A percentile compares a stretch with the other conserved stretches of the same genome.
phyloP scores from a whole-genome alignment of 2,113 vertebrate genomes.

The Hoplias malabaricus region DNA sequence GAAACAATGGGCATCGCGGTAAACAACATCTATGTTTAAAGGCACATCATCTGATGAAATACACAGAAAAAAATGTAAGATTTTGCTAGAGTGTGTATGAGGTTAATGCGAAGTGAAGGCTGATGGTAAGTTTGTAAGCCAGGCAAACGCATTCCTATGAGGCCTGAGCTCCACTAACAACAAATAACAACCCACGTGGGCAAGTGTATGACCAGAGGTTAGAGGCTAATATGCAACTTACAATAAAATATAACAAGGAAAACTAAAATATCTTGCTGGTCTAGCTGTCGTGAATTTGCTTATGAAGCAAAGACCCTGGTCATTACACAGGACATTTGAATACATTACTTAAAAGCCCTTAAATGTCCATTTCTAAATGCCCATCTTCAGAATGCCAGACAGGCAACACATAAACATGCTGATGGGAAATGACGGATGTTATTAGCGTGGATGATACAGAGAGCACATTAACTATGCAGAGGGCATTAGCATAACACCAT shows the following conservation, averaged over 20 bases:
- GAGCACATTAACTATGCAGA: slow-evolving; percentile 7
- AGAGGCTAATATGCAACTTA: not conserved
- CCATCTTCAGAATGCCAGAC: slow-evolving; percentile 14
- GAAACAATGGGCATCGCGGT: not conserved
- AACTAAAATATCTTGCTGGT: not conserved
- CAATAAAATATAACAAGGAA: not conserved
- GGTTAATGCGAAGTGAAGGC: not conserved
- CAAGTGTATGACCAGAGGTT: not conserved
- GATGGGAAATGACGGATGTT: slow-evolving; percentile 37
- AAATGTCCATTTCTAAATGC: slow-evolving; percentile 19
- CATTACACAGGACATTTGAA: slow-evolving; percentile 29
- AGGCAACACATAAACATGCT: slow-evolving; percentile 26
- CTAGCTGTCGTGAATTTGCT: not conserved
- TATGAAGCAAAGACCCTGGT: not conserved
- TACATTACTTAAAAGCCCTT: slow-evolving; percentile 21
- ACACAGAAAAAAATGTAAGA: not conserved
- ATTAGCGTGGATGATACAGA: slow-evolving; percentile 27
- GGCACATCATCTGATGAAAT: not conserved
- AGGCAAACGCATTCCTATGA: too few species aligned
- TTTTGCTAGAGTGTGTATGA: not conserved
- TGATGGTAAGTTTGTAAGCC: too few species aligned
- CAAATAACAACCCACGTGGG: not conserved
- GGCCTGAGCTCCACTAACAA: not conserved
- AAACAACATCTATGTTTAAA: not conserved
- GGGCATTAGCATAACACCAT: slow-evolving; percentile 23